These are phyloP conservation scores for Congeria kusceri DNA, from an alignment of 2,888 invertebrate species.

Conservation along the genomic window DNA sequence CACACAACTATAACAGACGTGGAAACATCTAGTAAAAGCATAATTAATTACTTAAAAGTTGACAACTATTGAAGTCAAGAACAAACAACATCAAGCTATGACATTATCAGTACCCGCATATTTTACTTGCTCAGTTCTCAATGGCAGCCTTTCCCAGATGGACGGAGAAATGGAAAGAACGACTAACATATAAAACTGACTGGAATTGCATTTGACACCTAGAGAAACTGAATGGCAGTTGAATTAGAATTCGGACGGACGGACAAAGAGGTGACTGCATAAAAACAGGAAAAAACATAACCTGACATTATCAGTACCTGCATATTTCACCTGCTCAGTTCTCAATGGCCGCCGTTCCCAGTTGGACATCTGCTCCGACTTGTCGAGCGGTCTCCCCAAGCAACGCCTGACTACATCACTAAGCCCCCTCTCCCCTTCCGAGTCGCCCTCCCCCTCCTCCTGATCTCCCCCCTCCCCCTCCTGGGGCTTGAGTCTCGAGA, in stretches of 20 bases:
- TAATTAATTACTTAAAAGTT: no score
- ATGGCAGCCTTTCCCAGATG: slow-evolving; percentile 84
- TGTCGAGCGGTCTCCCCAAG: slow-evolving; percentile 83
- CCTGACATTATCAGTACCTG: slow-evolving; percentile 72
- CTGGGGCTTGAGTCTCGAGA: slow-evolving; percentile 8
- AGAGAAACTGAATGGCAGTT: no score
- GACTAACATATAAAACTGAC: no score
- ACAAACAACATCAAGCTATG: no score
- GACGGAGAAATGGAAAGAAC: no score
- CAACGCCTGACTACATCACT: slow-evolving; percentile 82
- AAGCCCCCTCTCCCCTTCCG: slow-evolving; percentile 77
- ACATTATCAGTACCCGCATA: slow-evolving; percentile 80
- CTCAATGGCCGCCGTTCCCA: slow-evolving; percentile 84
- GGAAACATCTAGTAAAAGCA: no score
- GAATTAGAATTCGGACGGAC: no score
- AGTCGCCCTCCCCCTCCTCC: slow-evolving; percentile 42
- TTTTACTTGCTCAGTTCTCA: slow-evolving; percentile 79
- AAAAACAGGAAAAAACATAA: background rate
- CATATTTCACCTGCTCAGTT: slow-evolving; percentile 82
- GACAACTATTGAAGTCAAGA: no score
- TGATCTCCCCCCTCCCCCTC: slow-evolving; percentile 37
- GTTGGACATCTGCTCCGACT: slow-evolving; percentile 84
- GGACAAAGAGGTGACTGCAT: no score
- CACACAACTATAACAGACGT: no score
- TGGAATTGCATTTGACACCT: no score